Evolutionary conservation across 1,140 invertebrate species (phyloP).

Genomic region (Ruditapes philippinarum): DNA sequence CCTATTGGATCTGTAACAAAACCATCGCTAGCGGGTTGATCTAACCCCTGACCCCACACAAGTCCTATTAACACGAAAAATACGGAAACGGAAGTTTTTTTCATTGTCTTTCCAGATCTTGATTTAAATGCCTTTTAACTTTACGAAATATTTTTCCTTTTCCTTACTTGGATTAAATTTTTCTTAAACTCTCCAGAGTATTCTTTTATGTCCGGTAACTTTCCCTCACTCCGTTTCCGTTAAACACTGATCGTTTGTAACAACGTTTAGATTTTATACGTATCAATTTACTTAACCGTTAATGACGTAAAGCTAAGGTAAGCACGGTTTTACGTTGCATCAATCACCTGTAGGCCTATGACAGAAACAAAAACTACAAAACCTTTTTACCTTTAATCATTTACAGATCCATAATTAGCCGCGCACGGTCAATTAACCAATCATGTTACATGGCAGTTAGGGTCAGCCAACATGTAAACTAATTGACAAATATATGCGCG

Average conservation of each 20-base stretch:
- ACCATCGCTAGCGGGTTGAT: background rate
- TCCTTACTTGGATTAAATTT: no score
- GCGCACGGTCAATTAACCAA: conserved; percentile 31
- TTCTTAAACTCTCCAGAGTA: no score
- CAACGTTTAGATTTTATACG: conserved; percentile 10
- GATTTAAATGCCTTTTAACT: background rate
- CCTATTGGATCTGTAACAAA: background rate
- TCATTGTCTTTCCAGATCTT: background rate
- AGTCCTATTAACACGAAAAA: conserved; percentile 1
- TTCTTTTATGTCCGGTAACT: no score
- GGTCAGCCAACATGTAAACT: conserved; percentile 8
- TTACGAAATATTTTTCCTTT: background rate
- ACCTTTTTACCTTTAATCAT: background rate
- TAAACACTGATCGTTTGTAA: background rate
- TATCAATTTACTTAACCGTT: background rate
- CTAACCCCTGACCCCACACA: background rate
- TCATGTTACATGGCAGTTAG: conserved; percentile 31
- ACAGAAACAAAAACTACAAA: background rate
- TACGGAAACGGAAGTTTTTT: background rate
- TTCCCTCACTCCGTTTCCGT: background rate
- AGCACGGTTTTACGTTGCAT: background rate
- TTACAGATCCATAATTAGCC: conserved; percentile 4
- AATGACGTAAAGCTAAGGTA: conserved; percentile 15
- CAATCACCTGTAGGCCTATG: conserved; percentile 22
- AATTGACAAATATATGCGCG: background rate